Conservation (phyloP, 2,888 invertebrate species). For the Phragmatobia fuliginosa region DNA sequence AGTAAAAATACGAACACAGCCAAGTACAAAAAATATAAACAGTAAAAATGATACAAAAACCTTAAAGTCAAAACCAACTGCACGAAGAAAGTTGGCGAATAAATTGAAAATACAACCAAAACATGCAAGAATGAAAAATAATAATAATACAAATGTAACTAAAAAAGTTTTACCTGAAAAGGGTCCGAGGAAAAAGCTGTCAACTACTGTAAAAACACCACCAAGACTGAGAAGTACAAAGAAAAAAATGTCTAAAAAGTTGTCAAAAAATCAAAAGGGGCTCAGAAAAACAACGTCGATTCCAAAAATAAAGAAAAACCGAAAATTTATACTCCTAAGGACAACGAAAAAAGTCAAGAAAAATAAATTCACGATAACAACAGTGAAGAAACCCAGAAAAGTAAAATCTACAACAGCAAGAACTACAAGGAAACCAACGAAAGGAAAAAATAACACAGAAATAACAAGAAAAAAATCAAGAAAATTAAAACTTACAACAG, state of each 20-base stretch:
- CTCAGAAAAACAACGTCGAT: not conserved
- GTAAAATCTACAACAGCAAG: not conserved
- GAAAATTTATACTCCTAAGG: not conserved
- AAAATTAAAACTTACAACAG: not conserved
- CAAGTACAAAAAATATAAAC: not conserved
- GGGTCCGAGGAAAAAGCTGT: not conserved
- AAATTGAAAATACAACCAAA: not conserved
- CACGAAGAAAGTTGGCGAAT: not conserved
- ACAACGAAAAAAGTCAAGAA: not conserved
- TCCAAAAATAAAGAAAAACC: not conserved
- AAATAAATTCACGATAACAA: not conserved
- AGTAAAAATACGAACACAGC: not conserved
- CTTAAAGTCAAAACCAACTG: not conserved
- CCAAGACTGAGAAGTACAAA: not conserved
- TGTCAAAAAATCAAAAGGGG: not conserved
- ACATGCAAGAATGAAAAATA: not conserved
- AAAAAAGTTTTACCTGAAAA: not conserved
- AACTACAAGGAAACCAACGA: not conserved
- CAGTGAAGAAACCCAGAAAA: not conserved
- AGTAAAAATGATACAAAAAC: not conserved
- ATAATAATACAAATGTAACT: not conserved
- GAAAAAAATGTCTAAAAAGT: not conserved
- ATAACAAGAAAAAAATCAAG: not conserved
- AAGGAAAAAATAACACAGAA: not conserved
- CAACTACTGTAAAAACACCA: not conserved